Evolutionary conservation across 2,797 vertebrate species (phyloP).

Genomic region (Microhierax caerulescens): DNA sequence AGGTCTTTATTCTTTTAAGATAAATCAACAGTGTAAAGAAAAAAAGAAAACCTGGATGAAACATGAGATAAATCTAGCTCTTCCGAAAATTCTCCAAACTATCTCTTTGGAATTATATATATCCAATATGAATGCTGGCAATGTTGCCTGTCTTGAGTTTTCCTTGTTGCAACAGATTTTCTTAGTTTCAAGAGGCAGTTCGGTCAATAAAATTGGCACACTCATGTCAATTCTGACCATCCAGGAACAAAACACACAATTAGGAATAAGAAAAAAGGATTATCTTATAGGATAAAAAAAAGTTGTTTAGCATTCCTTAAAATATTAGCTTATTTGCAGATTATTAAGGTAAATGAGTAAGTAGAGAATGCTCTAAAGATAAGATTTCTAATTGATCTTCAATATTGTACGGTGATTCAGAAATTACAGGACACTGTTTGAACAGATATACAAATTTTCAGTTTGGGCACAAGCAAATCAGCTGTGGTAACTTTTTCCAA

Average conservation of each 20-base stretch:
- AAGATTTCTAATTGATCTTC: background rate
- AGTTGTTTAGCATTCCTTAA: background rate
- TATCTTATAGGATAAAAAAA: background rate
- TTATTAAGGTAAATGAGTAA: background rate
- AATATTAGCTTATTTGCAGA: background rate
- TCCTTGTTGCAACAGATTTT: background rate
- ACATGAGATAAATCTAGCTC: background rate
- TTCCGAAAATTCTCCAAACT: background rate
- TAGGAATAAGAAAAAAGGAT: background rate
- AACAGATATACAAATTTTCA: background rate
- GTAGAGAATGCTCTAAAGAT: background rate
- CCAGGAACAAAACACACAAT: background rate
- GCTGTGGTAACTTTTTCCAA: background rate
- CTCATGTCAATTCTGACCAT: background rate
- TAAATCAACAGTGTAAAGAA: background rate
- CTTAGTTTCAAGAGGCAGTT: background rate
- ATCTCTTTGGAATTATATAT: background rate
- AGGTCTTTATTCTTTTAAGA: conserved; percentile 10
- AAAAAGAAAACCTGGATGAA: background rate
- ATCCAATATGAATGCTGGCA: background rate
- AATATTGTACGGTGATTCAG: background rate
- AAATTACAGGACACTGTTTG: background rate
- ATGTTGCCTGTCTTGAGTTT: background rate
- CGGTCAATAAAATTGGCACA: background rate
- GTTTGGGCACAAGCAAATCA: background rate